Evolutionary conservation across 2,888 invertebrate genomes (phyloP).

Genomic region (Punctoribates punctum): DNA sequence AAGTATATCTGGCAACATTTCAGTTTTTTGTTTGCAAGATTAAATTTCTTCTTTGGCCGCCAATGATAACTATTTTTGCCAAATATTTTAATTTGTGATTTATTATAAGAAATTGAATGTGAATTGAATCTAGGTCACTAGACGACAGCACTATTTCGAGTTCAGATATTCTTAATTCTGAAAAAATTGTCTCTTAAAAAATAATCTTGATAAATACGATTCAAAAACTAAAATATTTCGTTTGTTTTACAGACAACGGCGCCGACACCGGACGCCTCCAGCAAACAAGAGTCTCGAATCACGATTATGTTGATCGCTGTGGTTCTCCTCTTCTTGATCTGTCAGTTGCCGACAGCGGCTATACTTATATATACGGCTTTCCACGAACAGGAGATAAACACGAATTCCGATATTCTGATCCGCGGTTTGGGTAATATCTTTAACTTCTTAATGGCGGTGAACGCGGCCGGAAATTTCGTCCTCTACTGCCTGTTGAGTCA

Average conservation of each 20-base stretch:
- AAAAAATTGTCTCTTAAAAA: too few relatives aligned
- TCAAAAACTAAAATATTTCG: background rate
- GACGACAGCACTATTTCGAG: too few relatives aligned
- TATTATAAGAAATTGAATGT: too few relatives aligned
- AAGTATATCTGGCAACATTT: too few relatives aligned
- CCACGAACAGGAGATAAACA: conserved; percentile 48
- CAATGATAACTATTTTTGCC: too few relatives aligned
- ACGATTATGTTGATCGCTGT: conserved; percentile 59
- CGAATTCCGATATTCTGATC: conserved; percentile 51
- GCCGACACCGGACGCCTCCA: conserved; percentile 38
- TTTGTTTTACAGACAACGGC: background rate
- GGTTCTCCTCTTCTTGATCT: conserved; percentile 57
- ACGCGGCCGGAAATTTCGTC: conserved; percentile 58
- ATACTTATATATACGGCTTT: conserved; percentile 51
- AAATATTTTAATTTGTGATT: too few relatives aligned
- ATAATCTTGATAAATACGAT: background rate
- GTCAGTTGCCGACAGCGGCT: conserved; percentile 56
- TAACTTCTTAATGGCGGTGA: conserved; percentile 57
- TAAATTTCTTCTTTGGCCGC: too few relatives aligned
- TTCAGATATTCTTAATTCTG: too few relatives aligned
- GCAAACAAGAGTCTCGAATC: conserved; percentile 52
- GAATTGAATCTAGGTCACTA: too few relatives aligned
- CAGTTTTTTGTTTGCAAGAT: too few relatives aligned
- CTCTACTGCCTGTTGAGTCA: conserved; percentile 57
- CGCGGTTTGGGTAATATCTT: conserved; percentile 55